Conservation (phyloP, 2,888 invertebrate genomes). For the Tanytarsus gracilentus region DNA sequence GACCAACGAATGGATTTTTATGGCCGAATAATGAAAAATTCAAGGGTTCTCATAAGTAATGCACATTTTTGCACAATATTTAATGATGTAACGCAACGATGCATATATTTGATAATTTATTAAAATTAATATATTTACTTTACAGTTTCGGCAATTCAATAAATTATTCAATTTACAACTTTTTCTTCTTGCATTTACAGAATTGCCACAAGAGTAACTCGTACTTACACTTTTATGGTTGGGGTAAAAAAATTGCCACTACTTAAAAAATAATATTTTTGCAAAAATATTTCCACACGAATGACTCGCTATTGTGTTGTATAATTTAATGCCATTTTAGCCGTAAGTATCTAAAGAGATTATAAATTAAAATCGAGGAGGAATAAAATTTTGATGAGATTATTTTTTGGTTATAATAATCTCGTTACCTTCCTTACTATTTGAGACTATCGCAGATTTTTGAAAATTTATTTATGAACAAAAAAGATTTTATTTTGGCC, state of each 20-base stretch:
- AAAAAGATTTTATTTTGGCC: too few relatives aligned
- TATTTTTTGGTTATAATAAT: constrained; percentile 12
- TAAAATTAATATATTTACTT: constrained; percentile 26
- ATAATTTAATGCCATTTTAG: constrained; percentile 15
- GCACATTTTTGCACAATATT: constrained; percentile 8
- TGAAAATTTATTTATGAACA: neutral
- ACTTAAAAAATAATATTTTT: constrained; percentile 20
- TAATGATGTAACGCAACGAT: constrained; percentile 26
- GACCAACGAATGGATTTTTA: constrained; percentile 19
- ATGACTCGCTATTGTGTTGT: neutral
- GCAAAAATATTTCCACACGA: constrained; percentile 26
- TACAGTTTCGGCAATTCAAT: neutral
- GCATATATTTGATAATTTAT: constrained; percentile 23
- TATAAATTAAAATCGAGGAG: constrained; percentile 1
- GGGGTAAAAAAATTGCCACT: constrained; percentile 7
- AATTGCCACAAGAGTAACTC: neutral
- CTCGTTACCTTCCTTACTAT: too few relatives aligned
- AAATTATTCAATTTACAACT: constrained; percentile 8
- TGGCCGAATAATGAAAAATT: neutral
- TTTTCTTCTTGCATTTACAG: neutral
- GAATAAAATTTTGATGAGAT: constrained; percentile 1
- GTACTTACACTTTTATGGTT: neutral
- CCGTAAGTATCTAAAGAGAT: constrained; percentile 12
- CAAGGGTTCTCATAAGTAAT: constrained; percentile 14
- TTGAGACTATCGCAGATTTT: neutral